A percentile compares a stretch with the other conserved stretches of the same genome.
Conservation (phyloP, 2,113 vertebrate species). For the Nothoprocta pentlandii region DNA sequence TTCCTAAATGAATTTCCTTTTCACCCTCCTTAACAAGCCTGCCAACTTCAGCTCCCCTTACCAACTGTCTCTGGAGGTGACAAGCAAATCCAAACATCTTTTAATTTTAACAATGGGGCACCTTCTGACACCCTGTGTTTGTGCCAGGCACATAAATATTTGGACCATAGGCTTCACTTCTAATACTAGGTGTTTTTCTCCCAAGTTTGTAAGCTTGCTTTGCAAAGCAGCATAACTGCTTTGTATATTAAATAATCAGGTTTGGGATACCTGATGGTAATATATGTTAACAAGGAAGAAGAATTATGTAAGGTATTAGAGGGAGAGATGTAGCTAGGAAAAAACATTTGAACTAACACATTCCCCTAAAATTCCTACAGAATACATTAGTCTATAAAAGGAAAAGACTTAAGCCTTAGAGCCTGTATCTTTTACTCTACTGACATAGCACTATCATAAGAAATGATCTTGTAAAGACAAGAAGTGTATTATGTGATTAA, state of each 20-base stretch:
- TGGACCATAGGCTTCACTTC: background rate
- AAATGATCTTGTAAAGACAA: background rate
- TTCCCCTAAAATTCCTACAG: background rate
- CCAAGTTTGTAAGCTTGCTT: background rate
- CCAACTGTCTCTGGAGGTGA: background rate
- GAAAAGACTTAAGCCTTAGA: background rate
- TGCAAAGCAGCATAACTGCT: background rate
- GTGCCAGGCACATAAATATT: constrained; percentile 2
- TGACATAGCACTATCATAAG: background rate
- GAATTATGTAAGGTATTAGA: background rate
- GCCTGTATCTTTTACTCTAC: background rate
- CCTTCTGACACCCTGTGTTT: background rate
- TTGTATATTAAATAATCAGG: background rate
- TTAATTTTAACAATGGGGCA: background rate
- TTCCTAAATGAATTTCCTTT: background rate
- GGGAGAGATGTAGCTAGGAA: background rate
- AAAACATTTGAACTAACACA: background rate
- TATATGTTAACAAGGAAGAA: background rate
- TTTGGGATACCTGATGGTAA: background rate
- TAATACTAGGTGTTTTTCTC: background rate
- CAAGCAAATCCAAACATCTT: background rate
- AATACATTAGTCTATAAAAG: background rate
- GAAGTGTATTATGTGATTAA: background rate
- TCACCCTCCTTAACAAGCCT: background rate
- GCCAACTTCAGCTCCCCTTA: background rate